Evolutionary conservation across 2,888 invertebrate species (phyloP), one percentile per base, ranked within the genome.

Genomic region (Rhingia campestris): DNA sequence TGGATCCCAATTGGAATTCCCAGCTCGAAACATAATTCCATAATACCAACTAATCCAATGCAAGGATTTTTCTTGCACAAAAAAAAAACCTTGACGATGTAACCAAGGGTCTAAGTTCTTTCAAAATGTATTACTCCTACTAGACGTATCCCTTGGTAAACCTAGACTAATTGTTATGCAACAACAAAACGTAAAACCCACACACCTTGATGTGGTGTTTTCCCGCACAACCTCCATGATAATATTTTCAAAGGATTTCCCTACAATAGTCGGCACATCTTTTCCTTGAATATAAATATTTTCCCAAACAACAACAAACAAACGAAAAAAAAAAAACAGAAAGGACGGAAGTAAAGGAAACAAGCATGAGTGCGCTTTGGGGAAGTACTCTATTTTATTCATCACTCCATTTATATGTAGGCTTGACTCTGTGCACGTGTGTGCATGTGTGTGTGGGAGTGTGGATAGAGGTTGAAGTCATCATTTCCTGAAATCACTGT

Each of bases 371-470:
- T 61, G 77, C 77, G 72, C 81, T 81, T 81, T 61, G 72, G 77
- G 81, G 81, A 81, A 81, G 77, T 81, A 81, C 77, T 77, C 76
- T 81, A 76, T 81, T 81, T 76, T 81, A 81, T 76, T 81, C 81
- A 70, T 67, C 41, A 43, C 76, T 61, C 35, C 41, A 12, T 35
- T 35, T 6, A 22, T 9, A 22, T 49, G 0, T 9, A 4, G 4
- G 7, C 9, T 45, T 45, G 30, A 39, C 9, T 43, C 14, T 12
- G 35, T 32, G 14, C 12, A n/a, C 64, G 14, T 43, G 39, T 54
- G 33, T 4, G 30, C 47, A 10, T 43, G 14, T 12, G 35, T 37
- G 14, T 30, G n/a, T 69, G n/a, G 37, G 39, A 49, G 33, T 4
- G 53, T 61, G 10, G 64, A 12, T 0, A 32, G 45, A 45, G 81